phyloP scores from a whole-genome alignment of 2,888 invertebrate species.

The Pimpla rufipes region DNA sequence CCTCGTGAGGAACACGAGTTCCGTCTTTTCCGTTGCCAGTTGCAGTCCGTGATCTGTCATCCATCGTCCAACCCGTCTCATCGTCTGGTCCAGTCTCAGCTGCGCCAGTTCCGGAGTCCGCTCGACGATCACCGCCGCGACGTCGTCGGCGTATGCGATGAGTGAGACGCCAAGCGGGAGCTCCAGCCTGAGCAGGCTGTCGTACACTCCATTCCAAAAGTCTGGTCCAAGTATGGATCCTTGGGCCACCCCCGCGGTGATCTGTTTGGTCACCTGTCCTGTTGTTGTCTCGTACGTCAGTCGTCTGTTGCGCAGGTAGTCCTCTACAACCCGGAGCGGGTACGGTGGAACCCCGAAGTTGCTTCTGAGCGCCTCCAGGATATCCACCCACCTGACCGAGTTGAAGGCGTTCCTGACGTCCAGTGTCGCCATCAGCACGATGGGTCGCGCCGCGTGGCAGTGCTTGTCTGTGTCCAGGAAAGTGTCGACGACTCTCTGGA shows the following conservation, averaged over 20 bases:
- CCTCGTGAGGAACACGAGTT: constrained; percentile 64
- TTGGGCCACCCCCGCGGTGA: constrained; percentile 68
- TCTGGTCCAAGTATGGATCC: constrained; percentile 69
- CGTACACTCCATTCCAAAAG: constrained; percentile 71
- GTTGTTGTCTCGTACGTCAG: constrained; percentile 64
- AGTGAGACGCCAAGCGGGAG: constrained; percentile 6
- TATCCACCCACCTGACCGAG: constrained; percentile 67
- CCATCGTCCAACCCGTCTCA: constrained; percentile 48
- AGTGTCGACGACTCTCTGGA: constrained; percentile 55
- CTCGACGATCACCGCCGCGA: constrained; percentile 37
- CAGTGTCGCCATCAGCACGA: constrained; percentile 65
- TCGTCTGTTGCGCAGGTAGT: constrained; percentile 65
- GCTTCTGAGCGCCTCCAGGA: constrained; percentile 54
- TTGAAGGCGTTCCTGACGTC: constrained; percentile 67
- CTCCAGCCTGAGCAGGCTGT: constrained; percentile 57
- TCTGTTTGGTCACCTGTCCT: constrained; percentile 45
- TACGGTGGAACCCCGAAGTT: constrained; percentile 59
- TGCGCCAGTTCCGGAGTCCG: constrained; percentile 41
- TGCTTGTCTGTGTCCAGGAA: constrained; percentile 26
- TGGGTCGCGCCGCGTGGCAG: constrained; percentile 55
- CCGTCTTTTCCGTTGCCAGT: constrained; percentile 68
- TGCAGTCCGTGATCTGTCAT: constrained; percentile 45
- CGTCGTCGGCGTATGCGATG: constrained; percentile 68
- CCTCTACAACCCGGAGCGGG: constrained; percentile 56
- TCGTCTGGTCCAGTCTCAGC: constrained; percentile 39